Percentiles rank a stretch among this genome's conserved stretches.
phyloP scores from a whole-genome alignment of 1,140 invertebrate species.

The Drosophila yakuba region DNA sequence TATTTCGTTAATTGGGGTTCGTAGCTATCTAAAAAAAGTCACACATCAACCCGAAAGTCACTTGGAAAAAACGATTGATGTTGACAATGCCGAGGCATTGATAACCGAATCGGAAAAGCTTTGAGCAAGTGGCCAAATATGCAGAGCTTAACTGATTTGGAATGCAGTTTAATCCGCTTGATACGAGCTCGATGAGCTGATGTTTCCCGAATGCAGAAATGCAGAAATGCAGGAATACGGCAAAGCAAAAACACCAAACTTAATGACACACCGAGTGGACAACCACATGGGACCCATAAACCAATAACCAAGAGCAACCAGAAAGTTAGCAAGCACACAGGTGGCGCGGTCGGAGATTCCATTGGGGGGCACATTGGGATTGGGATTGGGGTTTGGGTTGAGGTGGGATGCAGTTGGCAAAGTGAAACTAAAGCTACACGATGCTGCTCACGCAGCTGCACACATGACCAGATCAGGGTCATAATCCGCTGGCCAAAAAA shows the following conservation, averaged over 20 bases:
- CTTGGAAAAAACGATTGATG: not conserved
- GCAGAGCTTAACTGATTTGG: constrained; percentile 14
- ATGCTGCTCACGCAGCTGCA: constrained; percentile 36
- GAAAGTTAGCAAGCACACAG: constrained; percentile 61
- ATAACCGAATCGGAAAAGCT: not conserved
- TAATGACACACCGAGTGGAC: constrained; percentile 63
- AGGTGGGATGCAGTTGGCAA: constrained; percentile 60
- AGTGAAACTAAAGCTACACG: constrained; percentile 71
- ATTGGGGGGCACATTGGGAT: not conserved
- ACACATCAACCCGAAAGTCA: not conserved
- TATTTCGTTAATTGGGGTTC: no score
- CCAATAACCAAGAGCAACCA: constrained; percentile 74
- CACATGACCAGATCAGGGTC: constrained; percentile 78
- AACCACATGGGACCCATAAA: constrained; percentile 60
- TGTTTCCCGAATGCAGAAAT: constrained; percentile 24
- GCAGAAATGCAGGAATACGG: not conserved
- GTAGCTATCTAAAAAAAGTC: no score
- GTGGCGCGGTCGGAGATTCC: not conserved
- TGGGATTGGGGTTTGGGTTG: not conserved
- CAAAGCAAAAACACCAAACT: constrained; percentile 37
- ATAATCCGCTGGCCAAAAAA: constrained; percentile 71
- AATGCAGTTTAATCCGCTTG: constrained; percentile 9
- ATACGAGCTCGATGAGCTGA: not conserved
- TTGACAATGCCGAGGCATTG: not conserved
- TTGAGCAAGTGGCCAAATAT: constrained; percentile 6